phyloP scores from a whole-genome alignment of 2,797 vertebrate species.

The Gallirallus australis region DNA sequence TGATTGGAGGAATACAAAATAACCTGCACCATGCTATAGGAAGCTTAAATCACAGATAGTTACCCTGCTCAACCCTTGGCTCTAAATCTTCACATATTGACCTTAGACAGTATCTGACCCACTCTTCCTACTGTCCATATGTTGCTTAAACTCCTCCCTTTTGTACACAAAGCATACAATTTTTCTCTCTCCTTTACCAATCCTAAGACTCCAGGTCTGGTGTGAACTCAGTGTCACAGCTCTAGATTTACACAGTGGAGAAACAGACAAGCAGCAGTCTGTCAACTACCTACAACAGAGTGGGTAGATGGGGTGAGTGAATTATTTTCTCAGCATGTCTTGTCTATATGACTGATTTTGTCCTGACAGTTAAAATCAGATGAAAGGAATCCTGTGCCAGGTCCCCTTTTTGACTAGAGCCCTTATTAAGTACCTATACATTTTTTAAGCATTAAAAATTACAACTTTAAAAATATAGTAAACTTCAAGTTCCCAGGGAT shows the following conservation, averaged over 20 bases:
- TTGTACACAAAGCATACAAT: neutral
- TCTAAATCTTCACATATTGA: neutral
- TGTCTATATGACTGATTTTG: neutral
- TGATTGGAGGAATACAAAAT: neutral
- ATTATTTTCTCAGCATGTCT: neutral
- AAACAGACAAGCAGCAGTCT: neutral
- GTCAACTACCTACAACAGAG: too few relatives aligned
- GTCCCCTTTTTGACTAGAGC: neutral
- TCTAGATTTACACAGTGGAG: neutral
- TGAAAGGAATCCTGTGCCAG: neutral
- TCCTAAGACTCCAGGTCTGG: neutral
- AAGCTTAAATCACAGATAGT: neutral
- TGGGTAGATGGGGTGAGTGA: neutral
- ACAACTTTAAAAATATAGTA: neutral
- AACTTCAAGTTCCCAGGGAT: neutral
- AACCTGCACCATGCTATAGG: neutral
- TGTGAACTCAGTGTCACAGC: neutral
- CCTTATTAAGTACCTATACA: neutral
- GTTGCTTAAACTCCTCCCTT: neutral
- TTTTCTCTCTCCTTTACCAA: neutral
- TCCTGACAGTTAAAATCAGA: neutral
- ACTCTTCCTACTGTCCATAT: neutral
- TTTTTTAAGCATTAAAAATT: neutral
- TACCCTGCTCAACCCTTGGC: neutral
- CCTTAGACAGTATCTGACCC: neutral